Conservation (phyloP, 2,113 vertebrate species). For the Otus sunia region DNA sequence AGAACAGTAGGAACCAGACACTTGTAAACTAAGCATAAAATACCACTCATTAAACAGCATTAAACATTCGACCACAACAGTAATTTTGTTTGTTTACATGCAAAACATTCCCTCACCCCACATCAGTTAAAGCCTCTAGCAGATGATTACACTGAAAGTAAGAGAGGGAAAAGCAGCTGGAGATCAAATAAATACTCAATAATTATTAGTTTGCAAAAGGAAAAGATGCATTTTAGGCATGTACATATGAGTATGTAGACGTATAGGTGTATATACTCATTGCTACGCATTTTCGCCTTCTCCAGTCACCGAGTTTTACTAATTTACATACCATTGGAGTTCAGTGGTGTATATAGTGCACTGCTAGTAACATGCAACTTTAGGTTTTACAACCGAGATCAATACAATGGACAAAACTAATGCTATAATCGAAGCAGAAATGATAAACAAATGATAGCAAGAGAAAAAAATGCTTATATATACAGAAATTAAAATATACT, state of each 20-base stretch:
- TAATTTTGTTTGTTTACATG: conserved; percentile 66
- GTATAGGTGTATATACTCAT: conserved; percentile 8
- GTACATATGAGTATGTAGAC: neutral
- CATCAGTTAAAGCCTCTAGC: conserved; percentile 19
- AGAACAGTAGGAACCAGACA: conserved; percentile 62
- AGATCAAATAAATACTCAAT: conserved; percentile 42
- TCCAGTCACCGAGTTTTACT: conserved; percentile 72
- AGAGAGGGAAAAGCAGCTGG: conserved; percentile 35
- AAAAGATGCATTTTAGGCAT: conserved; percentile 36
- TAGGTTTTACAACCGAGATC: conserved; percentile 63
- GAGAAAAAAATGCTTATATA: conserved; percentile 63
- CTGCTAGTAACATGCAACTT: conserved; percentile 78
- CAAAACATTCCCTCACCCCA: conserved; percentile 57
- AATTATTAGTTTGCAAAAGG: conserved; percentile 27
- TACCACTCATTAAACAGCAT: conserved; percentile 35
- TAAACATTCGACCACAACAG: conserved; percentile 46
- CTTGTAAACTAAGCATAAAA: conserved; percentile 47
- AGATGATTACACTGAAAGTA: conserved; percentile 50
- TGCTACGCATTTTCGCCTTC: conserved; percentile 58
- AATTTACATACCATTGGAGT: conserved; percentile 81
- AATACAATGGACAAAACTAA: conserved; percentile 64
- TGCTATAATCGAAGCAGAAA: conserved; percentile 66
- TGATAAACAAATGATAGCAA: conserved; percentile 72
- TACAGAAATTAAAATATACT: conserved; percentile 63
- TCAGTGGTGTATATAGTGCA: conserved; percentile 66